Conservation (phyloP, 2,113 vertebrate genomes). For the Myocastor coypus region DNA sequence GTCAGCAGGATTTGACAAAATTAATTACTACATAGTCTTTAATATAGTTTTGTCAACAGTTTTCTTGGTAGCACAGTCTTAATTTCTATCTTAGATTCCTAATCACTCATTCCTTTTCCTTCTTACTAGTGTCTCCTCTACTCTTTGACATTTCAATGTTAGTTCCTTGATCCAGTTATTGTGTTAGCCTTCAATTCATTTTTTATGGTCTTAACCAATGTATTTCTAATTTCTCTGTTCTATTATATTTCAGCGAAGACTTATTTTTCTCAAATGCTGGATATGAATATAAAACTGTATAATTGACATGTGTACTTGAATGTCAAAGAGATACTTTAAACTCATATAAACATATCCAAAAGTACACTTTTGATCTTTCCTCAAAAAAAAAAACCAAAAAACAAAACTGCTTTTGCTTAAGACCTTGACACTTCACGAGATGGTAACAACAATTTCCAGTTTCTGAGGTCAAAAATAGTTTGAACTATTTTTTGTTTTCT, state of each 20-base stretch:
- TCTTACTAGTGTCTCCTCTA: not conserved
- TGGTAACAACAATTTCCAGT: not conserved
- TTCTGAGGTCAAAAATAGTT: not conserved
- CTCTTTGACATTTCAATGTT: not conserved
- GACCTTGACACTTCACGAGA: constrained; percentile 15
- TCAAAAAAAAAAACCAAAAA: not conserved
- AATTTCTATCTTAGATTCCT: not conserved
- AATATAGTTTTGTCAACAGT: not conserved
- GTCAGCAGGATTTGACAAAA: not conserved
- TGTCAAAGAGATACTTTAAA: not conserved
- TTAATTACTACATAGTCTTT: not conserved
- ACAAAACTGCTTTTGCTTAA: not conserved
- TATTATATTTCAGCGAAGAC: not conserved
- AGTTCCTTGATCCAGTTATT: not conserved
- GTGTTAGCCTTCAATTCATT: not conserved
- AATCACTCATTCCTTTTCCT: not conserved
- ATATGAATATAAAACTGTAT: not conserved
- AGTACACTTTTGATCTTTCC: not conserved
- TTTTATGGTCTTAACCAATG: not conserved
- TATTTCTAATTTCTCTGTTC: not conserved
- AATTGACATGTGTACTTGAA: not conserved
- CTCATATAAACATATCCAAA: not conserved
- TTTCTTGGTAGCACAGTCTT: not conserved
- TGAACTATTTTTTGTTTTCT: not conserved
- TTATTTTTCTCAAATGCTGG: not conserved